Base-by-base conservation (phyloP, 2,888 invertebrate species). In the Oligia latruncula region DNA sequence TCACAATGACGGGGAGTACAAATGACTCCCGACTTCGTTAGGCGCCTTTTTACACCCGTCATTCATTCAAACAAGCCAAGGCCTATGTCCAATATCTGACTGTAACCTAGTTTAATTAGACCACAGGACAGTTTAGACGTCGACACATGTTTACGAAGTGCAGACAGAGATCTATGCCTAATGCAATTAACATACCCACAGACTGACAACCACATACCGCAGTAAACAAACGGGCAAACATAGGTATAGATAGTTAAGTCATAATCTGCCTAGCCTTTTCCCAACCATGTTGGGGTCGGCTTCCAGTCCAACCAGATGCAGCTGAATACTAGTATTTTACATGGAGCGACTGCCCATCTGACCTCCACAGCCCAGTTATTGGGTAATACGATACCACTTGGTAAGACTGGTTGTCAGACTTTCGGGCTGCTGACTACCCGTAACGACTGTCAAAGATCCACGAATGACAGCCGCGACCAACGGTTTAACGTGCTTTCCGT, bases 111-210 rank as follows among this genome's bases (percentile, higher is more conserved):
- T 43, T 66, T 79, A 84, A 81, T 78, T 60, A 84, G 23, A 71
- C 35, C 35, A 67, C 40, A 70, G 52, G 43, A 49, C 40, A 62
- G 46, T 64, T 20, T 17, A 62, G n/a, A n/a, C 13, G 62, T 64
- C 43, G 9, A 71, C 55, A 82, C 23, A 43, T 82, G 73, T 71
- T 83, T 62, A 58, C 49, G 11, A 62, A 35, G 35, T 20, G 72
- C 29, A 29, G 58, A 74, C 60, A 68, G 66, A 49, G 66, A 73
- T 86, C 15, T 70, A 70, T 64, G 68, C 13, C 11, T 86, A 66
- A 76, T 74, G 62, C 66, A 83, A 83, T 86, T 86, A 86, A 66
- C 62, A 71, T 46, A 71, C 2, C 29, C 23, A 40, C 66, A 46
- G 46, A 20, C 65, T 62, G 60, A 65, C 77, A 74, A 64, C 67